Evolutionary conservation across 2,888 invertebrate species (phyloP), one percentile per base, ranked within the genome.

Genomic region (Synergus gifuensis): DNA sequence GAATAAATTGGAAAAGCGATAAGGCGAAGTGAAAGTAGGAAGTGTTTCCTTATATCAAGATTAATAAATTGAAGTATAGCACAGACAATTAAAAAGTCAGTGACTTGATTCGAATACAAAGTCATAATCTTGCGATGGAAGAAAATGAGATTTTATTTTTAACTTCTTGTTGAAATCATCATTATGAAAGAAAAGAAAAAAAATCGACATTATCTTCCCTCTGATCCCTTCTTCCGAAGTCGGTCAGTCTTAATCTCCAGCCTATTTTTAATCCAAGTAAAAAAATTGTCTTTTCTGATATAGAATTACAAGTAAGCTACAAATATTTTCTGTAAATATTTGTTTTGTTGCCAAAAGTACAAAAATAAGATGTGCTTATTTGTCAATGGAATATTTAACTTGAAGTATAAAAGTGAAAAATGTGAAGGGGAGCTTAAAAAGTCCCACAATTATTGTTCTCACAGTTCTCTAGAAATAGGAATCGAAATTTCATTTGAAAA

Each of bases 361-460:
- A 12, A 62, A 28, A 62, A 62, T 28, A 1, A 62, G 28, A 62
- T 11, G 12, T 62, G 5, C 18, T 58, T 62, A 62, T 14, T 62
- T 4, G 4, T 14, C 18, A 58, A 58, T 18, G 2, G 28, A 46
- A 22, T 44, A 67, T 22, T 67, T 14, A 3, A 46, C 16, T 81
- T 60, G 82, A 58, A 83, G 83, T 88, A 88, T 87, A 87, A 87
- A 88, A 87, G 86, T 87, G 85, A 85, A 87, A 88, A 88, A 86
- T 36, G 11, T 58, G 36, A 73, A 40, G n/a, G n/a, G n/a, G n/a
- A 58, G 49, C 78, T 36, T 12, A n/a, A n/a, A 54, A 40, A 36
- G 16, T 44, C 44, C 22, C 5, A 22, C n/a, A 11, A 4, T 66
- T 62, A 62, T 28, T 62, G 14, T 28, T 62, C 14, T 62, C 62